Evolutionary conservation across 2,888 invertebrate genomes (phyloP).

Genomic region (Ischnura elegans): DNA sequence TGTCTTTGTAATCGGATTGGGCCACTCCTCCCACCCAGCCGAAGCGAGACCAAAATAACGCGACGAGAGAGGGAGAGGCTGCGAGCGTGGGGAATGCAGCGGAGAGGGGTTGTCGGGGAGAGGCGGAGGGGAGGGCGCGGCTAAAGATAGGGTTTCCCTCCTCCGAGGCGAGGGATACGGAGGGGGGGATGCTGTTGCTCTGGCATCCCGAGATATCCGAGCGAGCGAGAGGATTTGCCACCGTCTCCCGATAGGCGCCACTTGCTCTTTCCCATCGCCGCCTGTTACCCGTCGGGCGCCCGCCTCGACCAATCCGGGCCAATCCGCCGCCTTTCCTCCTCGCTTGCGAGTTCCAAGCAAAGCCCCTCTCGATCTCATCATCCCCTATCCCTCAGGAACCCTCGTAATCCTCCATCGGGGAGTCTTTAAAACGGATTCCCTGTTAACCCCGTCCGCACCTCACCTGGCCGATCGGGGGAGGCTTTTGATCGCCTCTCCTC

Average conservation of each 20-base stretch:
- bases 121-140: neutral
- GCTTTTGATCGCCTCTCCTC: neutral
- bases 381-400: slow-evolving; percentile 65
- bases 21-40: neutral
- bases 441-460: slow-evolving; percentile 8
- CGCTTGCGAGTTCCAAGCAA: neutral
- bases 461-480: slow-evolving; percentile 18
- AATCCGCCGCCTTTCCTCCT: slow-evolving; percentile 48
- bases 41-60: neutral
- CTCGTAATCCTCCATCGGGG: slow-evolving; percentile 64
- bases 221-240: slow-evolving; percentile 4
- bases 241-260: neutral
- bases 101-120: neutral
- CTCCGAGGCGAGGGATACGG: neutral
- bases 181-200: neutral
- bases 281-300: slow-evolving; percentile 28
- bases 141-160: neutral
- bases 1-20: neutral
- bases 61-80: neutral
- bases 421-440: slow-evolving; percentile 44
- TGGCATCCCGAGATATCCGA: neutral
- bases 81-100: neutral
- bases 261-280: slow-evolving; percentile 38
- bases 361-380: slow-evolving; percentile 61
- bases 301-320: slow-evolving; percentile 60